Evolutionary conservation across 2,113 vertebrate genomes (phyloP), one percentile per base, ranked within the genome.

Genomic region (Dicentrarchus labrax): DNA sequence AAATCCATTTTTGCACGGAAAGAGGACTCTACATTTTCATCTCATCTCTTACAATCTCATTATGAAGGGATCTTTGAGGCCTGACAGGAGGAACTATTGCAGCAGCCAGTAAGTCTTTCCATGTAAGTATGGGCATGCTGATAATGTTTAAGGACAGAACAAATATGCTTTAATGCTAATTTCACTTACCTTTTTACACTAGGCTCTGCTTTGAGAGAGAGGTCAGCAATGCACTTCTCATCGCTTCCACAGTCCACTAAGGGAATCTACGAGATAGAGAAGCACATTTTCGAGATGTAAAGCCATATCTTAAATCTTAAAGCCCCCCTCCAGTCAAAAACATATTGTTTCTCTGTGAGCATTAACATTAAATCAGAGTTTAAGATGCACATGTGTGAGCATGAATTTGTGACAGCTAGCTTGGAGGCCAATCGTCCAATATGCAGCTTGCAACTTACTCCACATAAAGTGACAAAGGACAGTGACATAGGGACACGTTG

Each of bases 231-330:
- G 87, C 98, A 99, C 91, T 89, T 97, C 60, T 96, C 93, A 72
- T 97, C 91, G 48, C 88, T 95, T 85, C 97, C 98, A 92, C 98
- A 99, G 78, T 99, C 97, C 85, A 98, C 97, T 50, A 99, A 96
- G 17, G 96, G 95, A 91, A 99, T 97, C 98, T 99, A 62, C 12
- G 91, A 95, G 7, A 50, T 0, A 78, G 93, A 15, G 13, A 62
- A 0, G 16, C 0, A 47, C 36, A 74, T 15, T 22, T 68, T 65
- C 7, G 68, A 65, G 45, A 45, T 8, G 3, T 53, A 19, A 51
- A 51, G 45, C 11, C 56, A 2, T 3, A 12, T 30, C 4, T 30
- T 30, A 22, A 5, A 48, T 3, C 39, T 6, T 43, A 8, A 16
- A 30, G 43, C 11, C 36, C 8, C 15, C 36, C 13, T n/a, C n/a